Percentiles rank a stretch among this genome's conserved stretches.
Conservation (phyloP, 2,888 invertebrate species). For the Parasteatoda lunata region DNA sequence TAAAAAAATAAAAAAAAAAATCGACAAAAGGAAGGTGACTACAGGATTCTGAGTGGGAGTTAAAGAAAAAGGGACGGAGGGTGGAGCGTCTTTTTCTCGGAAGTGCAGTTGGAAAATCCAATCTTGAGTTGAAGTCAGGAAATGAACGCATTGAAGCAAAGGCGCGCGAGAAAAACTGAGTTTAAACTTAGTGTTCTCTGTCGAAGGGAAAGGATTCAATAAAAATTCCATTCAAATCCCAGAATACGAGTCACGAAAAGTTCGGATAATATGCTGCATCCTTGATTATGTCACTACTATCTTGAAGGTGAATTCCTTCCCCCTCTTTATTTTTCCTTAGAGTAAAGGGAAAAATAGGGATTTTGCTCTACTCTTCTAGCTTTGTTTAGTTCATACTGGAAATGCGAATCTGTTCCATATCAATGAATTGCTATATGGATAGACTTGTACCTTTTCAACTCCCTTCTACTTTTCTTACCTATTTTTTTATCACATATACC, state of each 20-base stretch:
- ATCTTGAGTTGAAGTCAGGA: constrained; percentile 47
- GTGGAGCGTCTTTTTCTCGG: neutral
- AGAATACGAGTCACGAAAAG: constrained; percentile 37
- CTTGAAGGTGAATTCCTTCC: constrained; percentile 15
- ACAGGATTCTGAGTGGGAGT: neutral
- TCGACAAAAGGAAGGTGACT: neutral
- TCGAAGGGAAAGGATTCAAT: constrained; percentile 44
- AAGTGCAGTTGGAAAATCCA: constrained; percentile 36
- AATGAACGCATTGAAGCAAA: constrained; percentile 48
- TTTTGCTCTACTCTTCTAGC: no score
- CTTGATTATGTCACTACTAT: constrained; percentile 49
- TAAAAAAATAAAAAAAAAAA: neutral
- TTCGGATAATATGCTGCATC: constrained; percentile 35
- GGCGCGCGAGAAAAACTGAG: constrained; percentile 34
- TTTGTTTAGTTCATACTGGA: no score
- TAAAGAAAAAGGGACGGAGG: no score
- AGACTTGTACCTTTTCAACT: no score
- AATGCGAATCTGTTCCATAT: no score
- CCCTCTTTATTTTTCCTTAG: neutral
- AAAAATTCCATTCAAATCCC: constrained; percentile 62
- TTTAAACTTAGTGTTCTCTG: constrained; percentile 40
- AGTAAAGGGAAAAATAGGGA: no score
- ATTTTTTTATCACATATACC: no score
- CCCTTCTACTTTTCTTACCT: no score
- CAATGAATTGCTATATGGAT: no score